phyloP scores from a whole-genome alignment of 1,140 invertebrate genomes.

The Pogonus chalceus region DNA sequence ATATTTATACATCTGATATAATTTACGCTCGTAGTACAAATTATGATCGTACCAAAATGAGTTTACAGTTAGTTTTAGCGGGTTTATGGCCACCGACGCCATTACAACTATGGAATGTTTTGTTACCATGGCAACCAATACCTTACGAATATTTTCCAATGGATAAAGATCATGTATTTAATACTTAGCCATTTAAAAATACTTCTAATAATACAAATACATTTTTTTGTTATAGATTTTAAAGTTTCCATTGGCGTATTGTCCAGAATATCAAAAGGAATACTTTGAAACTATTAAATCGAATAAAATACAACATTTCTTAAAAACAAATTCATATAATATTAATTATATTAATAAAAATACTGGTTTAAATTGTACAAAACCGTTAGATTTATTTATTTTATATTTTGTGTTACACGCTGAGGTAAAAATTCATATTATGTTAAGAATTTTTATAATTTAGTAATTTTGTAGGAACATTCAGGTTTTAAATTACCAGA shows the following conservation, averaged over 20 bases:
- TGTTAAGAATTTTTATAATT: neutral
- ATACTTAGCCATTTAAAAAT: neutral
- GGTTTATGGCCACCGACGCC: constrained; percentile 52
- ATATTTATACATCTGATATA: constrained; percentile 39
- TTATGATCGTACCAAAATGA: constrained; percentile 50
- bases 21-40: constrained; percentile 14
- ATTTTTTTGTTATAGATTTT: neutral
- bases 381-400: neutral
- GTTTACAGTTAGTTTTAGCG: constrained; percentile 57
- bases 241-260: neutral
- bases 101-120: constrained; percentile 47
- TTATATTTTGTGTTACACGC: neutral
- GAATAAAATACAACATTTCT: neutral
- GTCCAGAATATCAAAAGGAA: neutral
- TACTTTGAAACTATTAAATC: neutral
- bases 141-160: constrained; percentile 28
- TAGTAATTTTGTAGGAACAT: neutral
- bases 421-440: neutral
- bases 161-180: neutral
- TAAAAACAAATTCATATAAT: neutral
- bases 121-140: constrained; percentile 58
- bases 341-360: neutral
- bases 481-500: neutral
- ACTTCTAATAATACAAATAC: neutral
- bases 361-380: neutral